These are phyloP conservation scores for Telenomus remus DNA, from an alignment of 1,140 invertebrate genomes.

Conservation along the genomic window DNA sequence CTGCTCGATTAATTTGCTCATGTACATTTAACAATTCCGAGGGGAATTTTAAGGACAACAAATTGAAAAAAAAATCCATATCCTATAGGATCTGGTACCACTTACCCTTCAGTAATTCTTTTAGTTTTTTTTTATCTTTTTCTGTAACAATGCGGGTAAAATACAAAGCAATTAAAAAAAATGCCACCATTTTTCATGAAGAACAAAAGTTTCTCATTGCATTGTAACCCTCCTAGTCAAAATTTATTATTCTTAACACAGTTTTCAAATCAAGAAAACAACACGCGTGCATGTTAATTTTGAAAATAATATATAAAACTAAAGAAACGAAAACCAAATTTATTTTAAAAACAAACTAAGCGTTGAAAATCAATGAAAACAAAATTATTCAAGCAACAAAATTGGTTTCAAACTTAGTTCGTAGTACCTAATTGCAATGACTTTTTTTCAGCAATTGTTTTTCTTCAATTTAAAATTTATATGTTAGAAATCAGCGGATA, in stretches of 20 bases:
- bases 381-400: too few species aligned
- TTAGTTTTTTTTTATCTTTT: conserved; percentile 57
- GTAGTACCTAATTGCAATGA: too few species aligned
- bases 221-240: conserved; percentile 21
- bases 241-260: conserved; percentile 1
- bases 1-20: too few species aligned
- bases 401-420: too few species aligned
- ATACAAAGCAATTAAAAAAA: conserved; percentile 51
- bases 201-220: neutral
- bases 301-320: neutral
- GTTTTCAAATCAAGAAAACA: neutral
- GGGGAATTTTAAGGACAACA: conserved; percentile 17
- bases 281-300: conserved; percentile 18
- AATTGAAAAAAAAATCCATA: conserved; percentile 36
- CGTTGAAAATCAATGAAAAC: too few species aligned
- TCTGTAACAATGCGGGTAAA: conserved; percentile 46
- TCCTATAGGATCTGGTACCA: conserved; percentile 34
- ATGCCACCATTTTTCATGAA: conserved; percentile 5
- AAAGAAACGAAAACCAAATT: neutral
- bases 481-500: too few species aligned
- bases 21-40: too few species aligned
- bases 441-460: too few species aligned
- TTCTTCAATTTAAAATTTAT: too few species aligned
- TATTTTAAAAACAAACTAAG: too few species aligned
- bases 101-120: conserved; percentile 55